Base-by-base conservation (phyloP, 2,113 vertebrate species). In the Phalacrocorax pelagicus region DNA sequence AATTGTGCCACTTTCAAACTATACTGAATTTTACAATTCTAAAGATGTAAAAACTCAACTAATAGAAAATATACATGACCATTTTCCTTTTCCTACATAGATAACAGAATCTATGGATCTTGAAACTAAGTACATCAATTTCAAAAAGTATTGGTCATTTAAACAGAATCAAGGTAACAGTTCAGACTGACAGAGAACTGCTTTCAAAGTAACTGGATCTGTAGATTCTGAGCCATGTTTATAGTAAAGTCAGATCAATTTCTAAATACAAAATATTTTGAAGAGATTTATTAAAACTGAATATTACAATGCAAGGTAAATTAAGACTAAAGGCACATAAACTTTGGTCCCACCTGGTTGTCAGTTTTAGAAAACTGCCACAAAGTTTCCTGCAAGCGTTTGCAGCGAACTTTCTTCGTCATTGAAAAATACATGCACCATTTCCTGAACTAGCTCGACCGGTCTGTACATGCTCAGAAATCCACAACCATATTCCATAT, bases 261-360 rank as follows among this genome's bases (percentile, higher is more conserved):
- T 98, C 97, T 98, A 98, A 98, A 99, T 99, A 99, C 97, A 99
- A 98, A 99, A 99, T 98, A 98, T 98, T 98, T 98, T 98, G 98
- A 98, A 98, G 96, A 98, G 97, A 97, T 98, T 98, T 98, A 98
- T 98, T 98, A 98, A 99, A 98, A 98, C 98, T 98, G 97, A 98
- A 98, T 98, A 98, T 98, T 99, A 98, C 98, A 99, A 98, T 98
- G 98, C 98, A 98, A 98, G 98, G 98, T 98, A 99, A 98, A 99
- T 99, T 99, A 99, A 99, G 98, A 99, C 99, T 99, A 98, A 99
- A 99, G 99, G 99, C 99, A 99, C 99, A 98, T 98, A 98, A 98
- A 99, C 99, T 99, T 99, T 99, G 99, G 99, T 99, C 99, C 99
- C 98, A 99, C 98, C 97, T 98, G 98, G 98, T 98, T 98, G 98